These are phyloP conservation scores for Rana temporaria DNA, from an alignment of 2,113 vertebrate genomes.

Conservation along the genomic window DNA sequence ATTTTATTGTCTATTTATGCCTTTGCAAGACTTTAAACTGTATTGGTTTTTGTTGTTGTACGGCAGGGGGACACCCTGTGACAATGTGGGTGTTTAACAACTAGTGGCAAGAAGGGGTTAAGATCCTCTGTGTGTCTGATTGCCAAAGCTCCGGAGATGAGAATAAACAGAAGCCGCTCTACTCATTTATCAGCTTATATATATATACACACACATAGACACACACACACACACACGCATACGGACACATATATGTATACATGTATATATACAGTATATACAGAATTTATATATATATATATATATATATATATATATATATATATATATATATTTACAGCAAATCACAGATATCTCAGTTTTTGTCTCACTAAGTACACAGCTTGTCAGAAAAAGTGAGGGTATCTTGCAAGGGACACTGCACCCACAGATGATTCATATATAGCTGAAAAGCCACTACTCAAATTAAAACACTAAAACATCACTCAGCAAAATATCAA, in stretches of 20 bases:
- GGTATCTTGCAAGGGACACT: slow-evolving; percentile 3
- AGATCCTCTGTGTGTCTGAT: slow-evolving; percentile 44
- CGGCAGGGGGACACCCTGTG: background rate
- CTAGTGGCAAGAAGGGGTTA: slow-evolving; percentile 41
- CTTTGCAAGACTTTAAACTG: background rate
- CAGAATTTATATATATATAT: too few relatives aligned
- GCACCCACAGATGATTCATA: background rate
- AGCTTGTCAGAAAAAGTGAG: slow-evolving; percentile 25
- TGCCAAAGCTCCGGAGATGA: slow-evolving; percentile 54
- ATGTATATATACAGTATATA: too few relatives aligned
- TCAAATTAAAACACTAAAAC: background rate
- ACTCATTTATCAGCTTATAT: slow-evolving; percentile 54
- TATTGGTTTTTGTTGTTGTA: background rate
- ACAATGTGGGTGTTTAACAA: background rate
- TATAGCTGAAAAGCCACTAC: background rate
- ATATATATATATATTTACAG: too few relatives aligned
- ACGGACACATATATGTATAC: background rate
- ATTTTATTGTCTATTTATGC: background rate
- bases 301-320: too few relatives aligned
- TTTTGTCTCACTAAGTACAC: slow-evolving; percentile 1
- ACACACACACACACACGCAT: slow-evolving; percentile 37
- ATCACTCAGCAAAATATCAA: background rate
- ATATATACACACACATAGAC: slow-evolving; percentile 51
- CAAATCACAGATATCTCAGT: too few relatives aligned
- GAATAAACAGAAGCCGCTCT: slow-evolving; percentile 55